A percentile compares a stretch with the other conserved stretches of the same genome.
Evolutionary conservation across 2,113 vertebrate species (phyloP).

Genomic region (Dermatemys mawii): DNA sequence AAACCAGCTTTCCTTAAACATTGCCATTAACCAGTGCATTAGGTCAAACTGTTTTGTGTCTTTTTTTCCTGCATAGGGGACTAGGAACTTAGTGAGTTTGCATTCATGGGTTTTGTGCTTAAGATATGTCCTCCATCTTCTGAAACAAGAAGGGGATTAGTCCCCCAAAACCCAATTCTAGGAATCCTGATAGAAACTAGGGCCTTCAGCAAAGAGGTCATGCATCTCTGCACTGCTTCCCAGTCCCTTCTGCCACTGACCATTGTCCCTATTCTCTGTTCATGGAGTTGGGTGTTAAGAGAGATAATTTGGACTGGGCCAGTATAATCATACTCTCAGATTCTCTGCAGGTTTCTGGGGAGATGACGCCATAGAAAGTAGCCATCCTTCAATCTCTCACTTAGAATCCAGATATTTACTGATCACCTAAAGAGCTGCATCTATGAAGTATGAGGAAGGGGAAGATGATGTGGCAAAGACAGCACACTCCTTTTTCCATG

Average conservation of each 20-base stretch:
- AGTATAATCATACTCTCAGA: not conserved
- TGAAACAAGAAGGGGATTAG: not conserved
- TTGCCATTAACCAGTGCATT: not conserved
- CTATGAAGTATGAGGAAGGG: not conserved
- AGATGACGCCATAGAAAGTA: not conserved
- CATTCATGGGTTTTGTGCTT: not conserved
- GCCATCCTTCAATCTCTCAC: not conserved
- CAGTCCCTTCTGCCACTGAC: not conserved
- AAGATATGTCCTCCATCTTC: not conserved
- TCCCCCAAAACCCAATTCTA: not conserved
- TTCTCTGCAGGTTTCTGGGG: not conserved
- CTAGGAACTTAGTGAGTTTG: not conserved
- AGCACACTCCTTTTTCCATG: not conserved
- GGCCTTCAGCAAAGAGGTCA: rapidly evolving
- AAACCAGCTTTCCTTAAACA: not conserved
- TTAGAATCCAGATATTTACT: not conserved
- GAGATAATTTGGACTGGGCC: not conserved
- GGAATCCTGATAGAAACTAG: not conserved
- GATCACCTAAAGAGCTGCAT: not conserved
- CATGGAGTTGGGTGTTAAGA: not conserved
- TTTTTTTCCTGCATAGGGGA: not conserved
- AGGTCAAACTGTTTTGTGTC: not conserved
- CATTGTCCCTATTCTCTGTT: not conserved
- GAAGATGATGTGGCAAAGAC: not conserved
- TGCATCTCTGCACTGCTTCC: not conserved